Conservation (phyloP, 1,140 invertebrate genomes). For the Drosophila persimilis region DNA sequence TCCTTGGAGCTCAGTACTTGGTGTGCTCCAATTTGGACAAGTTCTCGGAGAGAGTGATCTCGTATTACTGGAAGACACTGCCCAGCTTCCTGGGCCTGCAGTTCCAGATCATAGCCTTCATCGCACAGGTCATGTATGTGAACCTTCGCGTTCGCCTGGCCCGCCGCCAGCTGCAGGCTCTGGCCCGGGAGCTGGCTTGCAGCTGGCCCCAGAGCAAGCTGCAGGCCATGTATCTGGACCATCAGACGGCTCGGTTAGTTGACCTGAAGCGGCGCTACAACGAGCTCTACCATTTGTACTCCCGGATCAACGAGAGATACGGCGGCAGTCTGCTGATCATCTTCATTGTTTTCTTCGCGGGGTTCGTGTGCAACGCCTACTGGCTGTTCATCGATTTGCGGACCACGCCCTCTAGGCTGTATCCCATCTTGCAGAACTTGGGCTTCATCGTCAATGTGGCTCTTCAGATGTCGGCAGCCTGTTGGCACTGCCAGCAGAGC, state of each 20-base stretch:
- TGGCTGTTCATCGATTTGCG: slow-evolving; percentile 54
- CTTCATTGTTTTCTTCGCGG: slow-evolving; percentile 52
- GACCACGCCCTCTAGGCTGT: not conserved
- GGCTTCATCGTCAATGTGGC: slow-evolving; percentile 32
- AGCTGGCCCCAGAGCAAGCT: slow-evolving; percentile 13
- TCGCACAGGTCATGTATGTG: slow-evolving; percentile 42
- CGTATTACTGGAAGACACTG: slow-evolving; percentile 18
- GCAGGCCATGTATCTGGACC: not conserved
- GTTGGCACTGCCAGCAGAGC: slow-evolving; percentile 70
- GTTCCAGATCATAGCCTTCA: slow-evolving; percentile 49
- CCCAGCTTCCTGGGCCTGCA: slow-evolving; percentile 50
- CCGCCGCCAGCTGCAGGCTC: slow-evolving; percentile 14
- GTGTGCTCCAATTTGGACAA: not conserved
- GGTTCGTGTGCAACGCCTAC: slow-evolving; percentile 60
- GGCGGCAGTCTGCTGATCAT: slow-evolving; percentile 58
- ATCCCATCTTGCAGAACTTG: slow-evolving; percentile 20
- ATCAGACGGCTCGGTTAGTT: slow-evolving; percentile 3
- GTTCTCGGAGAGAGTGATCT: not conserved
- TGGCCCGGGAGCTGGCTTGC: slow-evolving; percentile 24
- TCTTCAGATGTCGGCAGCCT: slow-evolving; percentile 42
- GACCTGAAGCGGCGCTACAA: slow-evolving; percentile 44
- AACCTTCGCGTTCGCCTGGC: slow-evolving; percentile 29
- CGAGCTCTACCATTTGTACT: slow-evolving; percentile 34
- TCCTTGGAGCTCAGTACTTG: slow-evolving; percentile 1
- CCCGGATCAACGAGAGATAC: slow-evolving; percentile 39